A percentile compares a stretch with the other conserved stretches of the same genome.
These are phyloP conservation scores for Grapholita molesta DNA, from an alignment of 1,140 invertebrate species.

Conservation along the genomic window DNA sequence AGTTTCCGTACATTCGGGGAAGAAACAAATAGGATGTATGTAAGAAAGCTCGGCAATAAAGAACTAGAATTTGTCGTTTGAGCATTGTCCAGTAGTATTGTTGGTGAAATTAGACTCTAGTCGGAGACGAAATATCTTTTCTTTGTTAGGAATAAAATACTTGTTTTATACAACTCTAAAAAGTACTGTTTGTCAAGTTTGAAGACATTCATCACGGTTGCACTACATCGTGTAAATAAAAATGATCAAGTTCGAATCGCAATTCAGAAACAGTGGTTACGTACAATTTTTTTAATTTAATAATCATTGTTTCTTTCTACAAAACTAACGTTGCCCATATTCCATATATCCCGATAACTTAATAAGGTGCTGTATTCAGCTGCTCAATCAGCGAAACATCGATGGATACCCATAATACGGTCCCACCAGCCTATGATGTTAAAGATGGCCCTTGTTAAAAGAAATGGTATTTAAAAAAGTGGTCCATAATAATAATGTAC, in stretches of 20 bases:
- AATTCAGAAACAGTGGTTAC: not conserved
- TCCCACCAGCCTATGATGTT: too few species aligned
- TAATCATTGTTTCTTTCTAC: not conserved
- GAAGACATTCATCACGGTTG: not conserved
- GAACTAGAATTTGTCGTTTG: slow-evolving; percentile 35
- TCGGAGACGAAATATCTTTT: slow-evolving; percentile 7
- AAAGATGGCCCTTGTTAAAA: too few species aligned
- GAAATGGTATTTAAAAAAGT: too few species aligned
- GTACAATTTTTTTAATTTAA: not conserved
- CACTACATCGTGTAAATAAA: not conserved
- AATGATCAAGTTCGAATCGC: not conserved
- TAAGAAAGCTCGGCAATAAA: slow-evolving; percentile 33
- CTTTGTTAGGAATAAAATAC: not conserved
- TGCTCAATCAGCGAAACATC: too few species aligned
- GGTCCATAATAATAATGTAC: too few species aligned
- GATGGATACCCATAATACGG: too few species aligned
- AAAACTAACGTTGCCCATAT: too few species aligned
- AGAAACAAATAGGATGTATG: slow-evolving; percentile 55
- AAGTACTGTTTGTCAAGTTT: not conserved
- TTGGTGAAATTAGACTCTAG: slow-evolving; percentile 49
- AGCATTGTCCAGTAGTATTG: slow-evolving; percentile 58
- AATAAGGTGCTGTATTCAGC: too few species aligned
- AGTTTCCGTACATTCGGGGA: slow-evolving; percentile 38
- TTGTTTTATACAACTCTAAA: not conserved
- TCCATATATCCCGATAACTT: too few species aligned